Conservation (phyloP, 2,113 vertebrate genomes). For the Cynopterus brachyotis region DNA sequence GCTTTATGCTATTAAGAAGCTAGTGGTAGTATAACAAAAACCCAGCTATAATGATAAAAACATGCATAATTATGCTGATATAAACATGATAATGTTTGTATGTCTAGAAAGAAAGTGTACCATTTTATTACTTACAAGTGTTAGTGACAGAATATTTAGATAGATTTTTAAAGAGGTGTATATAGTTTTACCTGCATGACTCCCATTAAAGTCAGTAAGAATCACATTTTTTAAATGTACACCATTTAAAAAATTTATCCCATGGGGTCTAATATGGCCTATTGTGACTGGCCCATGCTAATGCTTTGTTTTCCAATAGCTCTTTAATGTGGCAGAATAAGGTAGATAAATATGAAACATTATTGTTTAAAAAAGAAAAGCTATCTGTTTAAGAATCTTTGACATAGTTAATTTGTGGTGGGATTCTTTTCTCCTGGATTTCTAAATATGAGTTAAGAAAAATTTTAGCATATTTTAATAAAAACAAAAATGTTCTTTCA, state of each 20-base stretch:
- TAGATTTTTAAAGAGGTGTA: slow-evolving; percentile 72
- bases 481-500: not conserved
- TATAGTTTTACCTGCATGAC: slow-evolving; percentile 76
- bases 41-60: slow-evolving; percentile 72
- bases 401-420: slow-evolving; percentile 45
- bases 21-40: slow-evolving; percentile 78
- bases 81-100: slow-evolving; percentile 80
- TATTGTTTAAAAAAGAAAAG: slow-evolving; percentile 7
- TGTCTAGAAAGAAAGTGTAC: slow-evolving; percentile 74
- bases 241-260: slow-evolving; percentile 79
- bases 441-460: slow-evolving; percentile 59
- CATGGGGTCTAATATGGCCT: slow-evolving; percentile 29
- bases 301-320: slow-evolving; percentile 55
- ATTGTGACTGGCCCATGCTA: slow-evolving; percentile 65
- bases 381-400: not conserved
- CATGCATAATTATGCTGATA: slow-evolving; percentile 77
- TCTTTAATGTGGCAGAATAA: slow-evolving; percentile 56
- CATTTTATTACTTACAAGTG: slow-evolving; percentile 77
- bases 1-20: slow-evolving; percentile 76
- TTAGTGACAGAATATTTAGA: slow-evolving; percentile 81
- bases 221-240: slow-evolving; percentile 71
- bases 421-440: slow-evolving; percentile 57
- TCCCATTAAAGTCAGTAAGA: slow-evolving; percentile 79
- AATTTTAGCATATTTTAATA: slow-evolving; percentile 58
- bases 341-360: slow-evolving; percentile 31